These are phyloP conservation scores for Battus philenor DNA, from an alignment of 1,140 invertebrate genomes.

Conservation along the genomic window DNA sequence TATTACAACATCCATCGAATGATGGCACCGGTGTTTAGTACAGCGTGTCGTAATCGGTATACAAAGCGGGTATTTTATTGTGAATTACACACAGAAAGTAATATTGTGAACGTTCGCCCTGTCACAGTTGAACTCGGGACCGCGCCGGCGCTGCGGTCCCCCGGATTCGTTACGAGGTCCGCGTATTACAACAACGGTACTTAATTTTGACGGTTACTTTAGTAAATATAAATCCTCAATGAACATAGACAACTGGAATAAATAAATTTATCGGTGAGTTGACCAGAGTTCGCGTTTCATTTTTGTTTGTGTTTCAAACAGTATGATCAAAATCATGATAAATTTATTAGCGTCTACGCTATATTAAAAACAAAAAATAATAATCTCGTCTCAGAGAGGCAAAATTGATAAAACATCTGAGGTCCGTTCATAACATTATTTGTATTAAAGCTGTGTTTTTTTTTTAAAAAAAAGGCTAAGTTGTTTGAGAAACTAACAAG, in stretches of 20 bases:
- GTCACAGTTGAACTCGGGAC: slow-evolving; percentile 54
- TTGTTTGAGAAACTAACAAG: too few relatives aligned
- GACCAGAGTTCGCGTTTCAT: too few relatives aligned
- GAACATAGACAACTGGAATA: neutral
- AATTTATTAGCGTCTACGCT: too few relatives aligned
- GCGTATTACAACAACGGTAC: neutral
- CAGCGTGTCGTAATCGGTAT: slow-evolving; percentile 64
- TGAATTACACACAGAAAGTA: slow-evolving; percentile 66
- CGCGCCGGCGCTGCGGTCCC: slow-evolving; percentile 33
- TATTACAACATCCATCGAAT: slow-evolving; percentile 9
- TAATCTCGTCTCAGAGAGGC: too few relatives aligned
- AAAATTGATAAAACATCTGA: too few relatives aligned
- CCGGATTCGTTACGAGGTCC: slow-evolving; percentile 14
- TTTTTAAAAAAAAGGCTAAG: too few relatives aligned
- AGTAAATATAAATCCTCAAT: neutral
- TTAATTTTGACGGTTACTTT: neutral
- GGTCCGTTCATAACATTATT: too few relatives aligned
- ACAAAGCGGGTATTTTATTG: slow-evolving; percentile 71
- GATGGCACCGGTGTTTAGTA: slow-evolving; percentile 52
- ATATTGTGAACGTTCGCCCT: slow-evolving; percentile 52
- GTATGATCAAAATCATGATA: too few relatives aligned
- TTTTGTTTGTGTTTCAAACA: too few relatives aligned
- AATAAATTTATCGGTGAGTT: too few relatives aligned
- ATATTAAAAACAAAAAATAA: too few relatives aligned
- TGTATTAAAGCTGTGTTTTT: too few relatives aligned